Evolutionary conservation across 2,888 invertebrate genomes (phyloP).

Genomic region (Caenorhabditis japonica): DNA sequence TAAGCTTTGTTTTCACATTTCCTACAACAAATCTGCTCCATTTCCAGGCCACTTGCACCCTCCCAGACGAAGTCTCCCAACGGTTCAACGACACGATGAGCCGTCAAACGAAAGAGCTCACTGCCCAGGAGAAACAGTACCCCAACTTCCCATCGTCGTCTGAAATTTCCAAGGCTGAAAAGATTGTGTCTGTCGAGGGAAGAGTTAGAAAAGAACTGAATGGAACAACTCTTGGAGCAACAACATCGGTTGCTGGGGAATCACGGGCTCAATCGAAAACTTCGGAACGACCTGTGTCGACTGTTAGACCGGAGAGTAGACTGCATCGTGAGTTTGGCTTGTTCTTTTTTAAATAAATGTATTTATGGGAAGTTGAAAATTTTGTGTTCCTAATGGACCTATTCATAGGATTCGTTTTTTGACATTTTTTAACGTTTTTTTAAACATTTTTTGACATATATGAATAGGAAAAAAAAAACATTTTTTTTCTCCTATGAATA

Average conservation of each 20-base stretch:
- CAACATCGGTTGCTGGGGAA: slow-evolving; percentile 3
- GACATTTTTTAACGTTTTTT: no score
- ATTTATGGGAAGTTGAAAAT: no score
- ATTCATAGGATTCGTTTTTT: no score
- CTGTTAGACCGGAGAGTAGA: slow-evolving; percentile 17
- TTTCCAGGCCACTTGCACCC: slow-evolving; percentile 10
- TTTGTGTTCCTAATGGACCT: no score
- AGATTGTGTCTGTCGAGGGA: slow-evolving; percentile 33
- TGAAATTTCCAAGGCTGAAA: slow-evolving; percentile 42
- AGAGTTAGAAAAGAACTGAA: slow-evolving; percentile 16
- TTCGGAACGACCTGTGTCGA: background rate
- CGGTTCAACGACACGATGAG: slow-evolving; percentile 13
- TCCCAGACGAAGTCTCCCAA: slow-evolving; percentile 32
- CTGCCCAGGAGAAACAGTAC: slow-evolving; percentile 40
- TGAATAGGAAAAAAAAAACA: no score
- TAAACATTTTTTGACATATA: no score
- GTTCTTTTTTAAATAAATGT: no score
- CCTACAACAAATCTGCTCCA: background rate
- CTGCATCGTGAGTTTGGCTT: slow-evolving; percentile 1
- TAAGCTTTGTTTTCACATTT: background rate
- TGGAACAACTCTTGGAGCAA: background rate
- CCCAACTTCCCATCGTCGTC: slow-evolving; percentile 42
- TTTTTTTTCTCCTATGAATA: no score
- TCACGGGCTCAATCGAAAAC: background rate
- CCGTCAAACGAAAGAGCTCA: slow-evolving; percentile 23